Base-by-base conservation (phyloP, 1,140 invertebrate genomes). In the Vanessa tameamea region DNA sequence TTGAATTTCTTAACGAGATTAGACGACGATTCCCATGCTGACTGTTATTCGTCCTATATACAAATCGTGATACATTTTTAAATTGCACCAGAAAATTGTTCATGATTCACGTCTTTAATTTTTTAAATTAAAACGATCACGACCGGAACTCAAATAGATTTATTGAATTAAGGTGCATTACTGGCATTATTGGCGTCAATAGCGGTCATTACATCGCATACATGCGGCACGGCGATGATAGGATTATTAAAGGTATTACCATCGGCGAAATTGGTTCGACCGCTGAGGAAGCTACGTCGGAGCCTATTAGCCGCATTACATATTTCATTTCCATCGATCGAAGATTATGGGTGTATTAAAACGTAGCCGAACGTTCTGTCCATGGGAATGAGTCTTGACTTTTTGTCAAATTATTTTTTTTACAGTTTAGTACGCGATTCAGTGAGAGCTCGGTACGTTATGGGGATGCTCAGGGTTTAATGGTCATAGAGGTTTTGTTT, bases 281-380 rank as follows among this genome's bases (percentile, higher is more conserved):
- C 88, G 88, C 89, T 91, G 87, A 91, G 89, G 89, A 88, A 91
- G 89, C 88, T 89, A 82, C 86, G 82, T 82, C 80, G 78, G 83
- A 55, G 16, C 85, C 88, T 89, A 91, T 90, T 89, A 88, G 84
- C 82, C 81, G 83, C 84, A 88, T 88, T 89, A 88, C 85, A 91
- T 88, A 89, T 89, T 89, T 89, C 85, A 88, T 89, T 86, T 61
- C 82, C 82, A 85, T 86, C 83, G 80, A 82, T 76, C 87, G 80
- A 76, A 82, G 83, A 89, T 91, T 89, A 91, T 88, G 87, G 86
- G 79, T 86, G 80, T 79, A 91, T 91, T 91, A 91, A 91, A 87
- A 85, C 78, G 82, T 80, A 80, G 81, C 69, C 83, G 79, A 82
- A 53, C 50, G 16, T 2, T 37, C 7, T 80, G 78, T 80, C 80